Conservation (phyloP, 2,797 vertebrate species). For the Aselliscus stoliczkanus region DNA sequence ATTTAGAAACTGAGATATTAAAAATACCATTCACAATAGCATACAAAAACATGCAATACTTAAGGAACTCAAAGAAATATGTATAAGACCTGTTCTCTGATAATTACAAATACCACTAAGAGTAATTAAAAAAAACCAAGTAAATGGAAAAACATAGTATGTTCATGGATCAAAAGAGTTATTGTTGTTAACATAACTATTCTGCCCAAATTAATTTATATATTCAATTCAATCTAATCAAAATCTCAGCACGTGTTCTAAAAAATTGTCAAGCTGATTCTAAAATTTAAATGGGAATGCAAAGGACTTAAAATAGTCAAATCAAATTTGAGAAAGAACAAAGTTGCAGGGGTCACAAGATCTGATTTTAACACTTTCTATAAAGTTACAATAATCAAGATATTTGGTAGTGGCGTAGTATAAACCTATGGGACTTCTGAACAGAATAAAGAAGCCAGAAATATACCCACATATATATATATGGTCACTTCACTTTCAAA, state of each 20-base stretch:
- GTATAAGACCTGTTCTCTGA: background rate
- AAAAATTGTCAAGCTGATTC: background rate
- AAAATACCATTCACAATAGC: background rate
- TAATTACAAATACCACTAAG: background rate
- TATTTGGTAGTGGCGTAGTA: background rate
- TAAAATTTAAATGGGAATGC: constrained; percentile 9
- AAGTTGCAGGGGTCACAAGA: background rate
- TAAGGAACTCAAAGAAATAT: background rate
- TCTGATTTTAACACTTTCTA: background rate
- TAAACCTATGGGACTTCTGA: background rate
- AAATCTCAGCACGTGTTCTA: background rate
- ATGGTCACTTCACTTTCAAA: background rate
- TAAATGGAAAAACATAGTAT: background rate
- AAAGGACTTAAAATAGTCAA: background rate
- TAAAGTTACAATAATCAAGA: background rate
- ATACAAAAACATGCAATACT: background rate
- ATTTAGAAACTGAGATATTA: background rate
- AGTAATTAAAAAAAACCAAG: background rate
- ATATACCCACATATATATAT: background rate
- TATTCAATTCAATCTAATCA: background rate
- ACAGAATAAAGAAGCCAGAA: background rate
- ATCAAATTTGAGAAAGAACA: background rate
- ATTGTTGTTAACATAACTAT: background rate
- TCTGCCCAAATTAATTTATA: background rate
- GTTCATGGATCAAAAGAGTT: background rate